Evolutionary conservation across 2,797 vertebrate species (phyloP).

Genomic region (Neosilurus hyrtlii): DNA sequence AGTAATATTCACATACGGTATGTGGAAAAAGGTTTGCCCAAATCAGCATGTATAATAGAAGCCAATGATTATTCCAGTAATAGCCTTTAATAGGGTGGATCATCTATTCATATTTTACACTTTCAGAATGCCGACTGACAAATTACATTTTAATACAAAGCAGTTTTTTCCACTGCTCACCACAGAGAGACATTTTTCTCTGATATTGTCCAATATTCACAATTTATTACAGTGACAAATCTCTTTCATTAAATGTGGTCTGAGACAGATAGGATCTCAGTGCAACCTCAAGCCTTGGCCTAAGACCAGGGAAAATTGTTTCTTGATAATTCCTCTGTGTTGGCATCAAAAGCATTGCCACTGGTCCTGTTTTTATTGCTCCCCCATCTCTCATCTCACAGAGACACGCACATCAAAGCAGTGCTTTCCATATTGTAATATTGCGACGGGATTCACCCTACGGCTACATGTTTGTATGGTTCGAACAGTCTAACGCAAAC

Average conservation of each 20-base stretch:
- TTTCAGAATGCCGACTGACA: slow-evolving; percentile 23
- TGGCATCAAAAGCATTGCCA: slow-evolving; percentile 59
- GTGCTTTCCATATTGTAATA: slow-evolving; percentile 60
- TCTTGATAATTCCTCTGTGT: slow-evolving; percentile 50
- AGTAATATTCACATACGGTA: not conserved
- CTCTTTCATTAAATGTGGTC: slow-evolving; percentile 53
- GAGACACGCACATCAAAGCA: slow-evolving; percentile 63
- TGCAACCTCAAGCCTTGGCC: slow-evolving; percentile 47
- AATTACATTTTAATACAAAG: slow-evolving; percentile 36
- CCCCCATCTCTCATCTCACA: slow-evolving; percentile 57
- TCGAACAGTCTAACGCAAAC: slow-evolving; percentile 54
- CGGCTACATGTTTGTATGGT: slow-evolving; percentile 60
- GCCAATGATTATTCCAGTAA: slow-evolving; percentile 35
- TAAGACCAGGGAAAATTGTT: slow-evolving; percentile 52
- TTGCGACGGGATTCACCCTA: slow-evolving; percentile 57
- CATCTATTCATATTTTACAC: slow-evolving; percentile 29
- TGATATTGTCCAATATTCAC: slow-evolving; percentile 46
- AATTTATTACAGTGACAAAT: slow-evolving; percentile 54
- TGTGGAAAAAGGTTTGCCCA: slow-evolving; percentile 26
- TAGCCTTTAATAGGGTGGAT: slow-evolving; percentile 24
- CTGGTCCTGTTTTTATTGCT: slow-evolving; percentile 60
- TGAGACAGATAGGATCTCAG: slow-evolving; percentile 54
- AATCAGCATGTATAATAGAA: slow-evolving; percentile 15
- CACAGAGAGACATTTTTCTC: slow-evolving; percentile 31
- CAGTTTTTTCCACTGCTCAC: not conserved